phyloP scores from a whole-genome alignment of 2,888 invertebrate species.

The Trachelus troglodyta region DNA sequence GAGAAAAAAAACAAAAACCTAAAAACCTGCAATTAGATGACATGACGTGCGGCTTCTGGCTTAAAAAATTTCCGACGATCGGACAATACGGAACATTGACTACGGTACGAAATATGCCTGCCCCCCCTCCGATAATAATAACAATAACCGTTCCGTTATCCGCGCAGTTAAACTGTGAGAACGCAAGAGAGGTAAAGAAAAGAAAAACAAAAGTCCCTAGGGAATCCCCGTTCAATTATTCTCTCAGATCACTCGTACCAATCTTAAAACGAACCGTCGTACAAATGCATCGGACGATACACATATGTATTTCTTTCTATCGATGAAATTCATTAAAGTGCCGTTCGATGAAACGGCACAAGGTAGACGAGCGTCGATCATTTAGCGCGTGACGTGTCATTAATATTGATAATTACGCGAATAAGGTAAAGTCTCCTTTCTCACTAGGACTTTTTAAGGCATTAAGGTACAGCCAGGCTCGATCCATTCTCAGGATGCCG shows the following conservation, averaged over 20 bases:
- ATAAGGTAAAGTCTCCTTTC: background rate
- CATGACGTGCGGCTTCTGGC: background rate
- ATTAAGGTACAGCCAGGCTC: background rate
- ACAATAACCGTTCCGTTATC: background rate
- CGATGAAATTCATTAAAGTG: background rate
- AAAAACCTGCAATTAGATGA: background rate
- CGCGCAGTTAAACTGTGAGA: background rate
- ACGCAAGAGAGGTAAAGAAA: background rate
- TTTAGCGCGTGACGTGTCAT: background rate
- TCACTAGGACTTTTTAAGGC: background rate
- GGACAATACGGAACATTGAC: background rate
- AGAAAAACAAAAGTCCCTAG: background rate
- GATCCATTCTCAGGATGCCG: background rate
- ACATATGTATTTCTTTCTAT: background rate
- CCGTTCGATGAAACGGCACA: background rate
- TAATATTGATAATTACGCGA: background rate
- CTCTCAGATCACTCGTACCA: background rate
- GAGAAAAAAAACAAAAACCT: too few relatives aligned
- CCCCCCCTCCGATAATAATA: background rate
- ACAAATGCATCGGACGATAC: background rate
- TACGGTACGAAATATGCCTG: background rate
- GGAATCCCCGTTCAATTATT: background rate
- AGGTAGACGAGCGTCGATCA: background rate
- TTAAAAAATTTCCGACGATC: background rate
- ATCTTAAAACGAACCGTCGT: background rate